phyloP scores from a whole-genome alignment of 2,888 invertebrate species.

The Ptilodon capucinus region DNA sequence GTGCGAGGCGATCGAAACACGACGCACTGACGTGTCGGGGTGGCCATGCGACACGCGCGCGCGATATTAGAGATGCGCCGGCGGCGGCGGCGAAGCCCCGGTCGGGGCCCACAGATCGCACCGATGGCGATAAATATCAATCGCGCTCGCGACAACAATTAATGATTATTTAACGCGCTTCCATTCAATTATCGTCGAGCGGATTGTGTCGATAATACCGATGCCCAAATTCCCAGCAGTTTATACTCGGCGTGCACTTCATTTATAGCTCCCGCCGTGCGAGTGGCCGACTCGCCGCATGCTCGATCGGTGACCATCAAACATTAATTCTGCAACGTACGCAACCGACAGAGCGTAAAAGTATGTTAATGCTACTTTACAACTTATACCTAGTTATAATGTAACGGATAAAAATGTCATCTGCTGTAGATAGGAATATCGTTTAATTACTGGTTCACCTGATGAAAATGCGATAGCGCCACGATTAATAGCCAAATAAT shows the following conservation, averaged over 20 bases:
- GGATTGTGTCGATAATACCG: constrained; percentile 70
- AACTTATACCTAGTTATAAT: constrained; percentile 48
- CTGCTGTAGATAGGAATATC: constrained; percentile 32
- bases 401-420: constrained; percentile 50
- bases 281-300: constrained; percentile 52
- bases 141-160: constrained; percentile 63
- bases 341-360: constrained; percentile 57
- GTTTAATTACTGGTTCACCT: constrained; percentile 40
- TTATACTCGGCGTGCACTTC: constrained; percentile 60
- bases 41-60: constrained; percentile 10
- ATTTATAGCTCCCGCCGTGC: constrained; percentile 62
- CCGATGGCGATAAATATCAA: constrained; percentile 60
- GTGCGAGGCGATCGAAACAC: constrained; percentile 46
- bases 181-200: constrained; percentile 72
- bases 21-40: constrained; percentile 38
- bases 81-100: no score
- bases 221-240: constrained; percentile 70
- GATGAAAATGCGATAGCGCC: constrained; percentile 38
- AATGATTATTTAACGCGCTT: constrained; percentile 74
- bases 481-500: constrained; percentile 34
- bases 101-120: constrained; percentile 38
- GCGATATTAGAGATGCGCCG: constrained; percentile 36
- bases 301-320: constrained; percentile 52
- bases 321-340: constrained; percentile 66
- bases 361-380: constrained; percentile 61